A percentile compares a stretch with the other conserved stretches of the same genome.
Evolutionary conservation across 2,113 vertebrate genomes (phyloP).

Genomic region (Pomatostomus ruficeps): DNA sequence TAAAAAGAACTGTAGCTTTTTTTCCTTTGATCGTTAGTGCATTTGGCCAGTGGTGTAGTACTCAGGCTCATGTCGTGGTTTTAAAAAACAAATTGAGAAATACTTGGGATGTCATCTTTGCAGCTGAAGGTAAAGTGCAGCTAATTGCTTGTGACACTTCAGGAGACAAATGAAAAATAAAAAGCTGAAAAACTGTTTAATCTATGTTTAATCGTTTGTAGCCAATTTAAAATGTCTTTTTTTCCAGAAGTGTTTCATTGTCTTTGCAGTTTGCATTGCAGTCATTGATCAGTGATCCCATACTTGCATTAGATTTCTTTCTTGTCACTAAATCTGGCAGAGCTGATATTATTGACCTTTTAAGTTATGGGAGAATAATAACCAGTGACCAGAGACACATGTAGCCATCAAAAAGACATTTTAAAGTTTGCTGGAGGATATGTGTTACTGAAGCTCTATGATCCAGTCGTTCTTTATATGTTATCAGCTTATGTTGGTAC

Average conservation of each 20-base stretch:
- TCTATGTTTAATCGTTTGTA: constrained; percentile 47
- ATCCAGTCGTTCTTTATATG: constrained; percentile 65
- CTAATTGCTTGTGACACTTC: constrained; percentile 35
- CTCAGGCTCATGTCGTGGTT: background rate
- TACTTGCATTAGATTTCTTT: constrained; percentile 50
- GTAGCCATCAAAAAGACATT: constrained; percentile 68
- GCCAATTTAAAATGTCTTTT: constrained; percentile 61
- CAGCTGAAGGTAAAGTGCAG: constrained; percentile 37
- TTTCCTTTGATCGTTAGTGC: background rate
- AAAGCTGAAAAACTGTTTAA: constrained; percentile 28
- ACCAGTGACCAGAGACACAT: constrained; percentile 64
- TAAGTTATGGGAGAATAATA: constrained; percentile 52
- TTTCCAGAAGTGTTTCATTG: constrained; percentile 48
- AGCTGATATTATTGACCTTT: constrained; percentile 60
- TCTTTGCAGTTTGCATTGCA: constrained; percentile 35
- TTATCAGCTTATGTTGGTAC: constrained; percentile 73
- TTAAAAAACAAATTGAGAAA: constrained; percentile 34
- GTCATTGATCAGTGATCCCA: constrained; percentile 37
- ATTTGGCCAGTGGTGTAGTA: constrained; percentile 39
- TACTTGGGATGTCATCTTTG: constrained; percentile 48
- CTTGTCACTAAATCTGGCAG: constrained; percentile 36
- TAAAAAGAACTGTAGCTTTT: background rate
- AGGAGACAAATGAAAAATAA: constrained; percentile 38
- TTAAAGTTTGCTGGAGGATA: constrained; percentile 66
- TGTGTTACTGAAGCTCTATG: constrained; percentile 53